Evolutionary conservation across 2,113 vertebrate genomes (phyloP).

Genomic region (Sander lucioperca): DNA sequence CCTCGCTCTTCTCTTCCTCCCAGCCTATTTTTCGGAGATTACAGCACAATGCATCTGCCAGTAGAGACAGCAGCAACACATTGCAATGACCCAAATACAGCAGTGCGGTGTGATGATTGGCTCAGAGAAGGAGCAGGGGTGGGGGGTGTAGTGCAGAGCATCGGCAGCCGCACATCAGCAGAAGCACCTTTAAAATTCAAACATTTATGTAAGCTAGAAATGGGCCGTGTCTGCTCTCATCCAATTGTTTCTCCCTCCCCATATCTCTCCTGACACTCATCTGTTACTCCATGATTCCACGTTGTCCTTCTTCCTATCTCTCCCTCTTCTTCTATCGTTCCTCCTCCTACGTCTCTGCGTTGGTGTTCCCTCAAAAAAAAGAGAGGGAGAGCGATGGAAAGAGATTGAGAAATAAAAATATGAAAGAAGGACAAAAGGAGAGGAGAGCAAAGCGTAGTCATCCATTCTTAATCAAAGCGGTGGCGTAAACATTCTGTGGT

Average conservation of each 20-base stretch:
- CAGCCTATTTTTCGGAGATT: slow-evolving; percentile 78
- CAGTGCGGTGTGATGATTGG: slow-evolving; percentile 74
- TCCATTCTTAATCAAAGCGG: slow-evolving; percentile 72
- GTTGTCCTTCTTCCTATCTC: slow-evolving; percentile 12
- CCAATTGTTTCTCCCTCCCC: neutral
- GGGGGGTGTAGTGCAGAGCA: slow-evolving; percentile 61
- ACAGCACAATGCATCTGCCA: slow-evolving; percentile 81
- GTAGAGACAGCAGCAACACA: slow-evolving; percentile 78
- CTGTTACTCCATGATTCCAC: slow-evolving; percentile 19
- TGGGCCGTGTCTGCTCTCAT: slow-evolving; percentile 37
- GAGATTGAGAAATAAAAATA: slow-evolving; percentile 37
- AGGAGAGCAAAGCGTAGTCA: slow-evolving; percentile 45
- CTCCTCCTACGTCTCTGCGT: slow-evolving; percentile 16
- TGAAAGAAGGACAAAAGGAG: slow-evolving; percentile 23
- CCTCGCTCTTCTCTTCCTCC: slow-evolving; percentile 45
- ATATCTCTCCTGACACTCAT: slow-evolving; percentile 25
- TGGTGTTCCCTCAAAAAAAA: slow-evolving; percentile 39
- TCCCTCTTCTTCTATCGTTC: neutral
- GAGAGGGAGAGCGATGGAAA: slow-evolving; percentile 17
- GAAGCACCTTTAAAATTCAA: slow-evolving; percentile 79
- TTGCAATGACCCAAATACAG: slow-evolving; percentile 86
- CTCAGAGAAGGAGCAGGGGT: slow-evolving; percentile 63
- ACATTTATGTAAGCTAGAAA: slow-evolving; percentile 75
- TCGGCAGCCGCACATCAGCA: slow-evolving; percentile 67
- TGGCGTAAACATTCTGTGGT: slow-evolving; percentile 26